Percentiles rank a stretch among this genome's conserved stretches.
Evolutionary conservation across 2,797 vertebrate genomes (phyloP).

Genomic region (Centropyge bicolor): DNA sequence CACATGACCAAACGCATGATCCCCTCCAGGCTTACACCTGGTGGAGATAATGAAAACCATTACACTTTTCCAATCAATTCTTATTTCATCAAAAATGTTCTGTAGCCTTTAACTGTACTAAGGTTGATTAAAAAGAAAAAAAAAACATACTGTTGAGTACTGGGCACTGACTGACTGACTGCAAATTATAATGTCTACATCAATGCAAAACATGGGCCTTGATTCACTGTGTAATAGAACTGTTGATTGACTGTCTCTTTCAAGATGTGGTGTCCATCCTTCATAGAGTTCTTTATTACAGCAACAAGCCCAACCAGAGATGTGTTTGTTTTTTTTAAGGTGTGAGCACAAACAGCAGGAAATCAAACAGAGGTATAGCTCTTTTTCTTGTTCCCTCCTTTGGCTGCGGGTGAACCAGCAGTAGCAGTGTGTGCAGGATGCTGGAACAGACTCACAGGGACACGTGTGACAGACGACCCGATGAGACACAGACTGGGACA

Average conservation of each 20-base stretch:
- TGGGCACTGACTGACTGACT: neutral
- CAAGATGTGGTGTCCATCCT: slow-evolving; percentile 16
- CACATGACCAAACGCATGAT: too few relatives aligned
- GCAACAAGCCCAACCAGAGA: slow-evolving; percentile 10
- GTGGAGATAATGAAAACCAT: neutral
- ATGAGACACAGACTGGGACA: slow-evolving; percentile 62
- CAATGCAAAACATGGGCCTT: slow-evolving; percentile 10
- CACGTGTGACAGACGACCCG: slow-evolving; percentile 51
- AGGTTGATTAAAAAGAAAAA: slow-evolving; percentile 9
- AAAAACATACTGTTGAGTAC: neutral
- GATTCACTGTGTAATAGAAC: slow-evolving; percentile 5
- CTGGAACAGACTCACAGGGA: slow-evolving; percentile 45
- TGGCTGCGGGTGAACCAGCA: slow-evolving; percentile 22
- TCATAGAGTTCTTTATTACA: slow-evolving; percentile 26
- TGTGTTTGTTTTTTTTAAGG: slow-evolving; percentile 10
- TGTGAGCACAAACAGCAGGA: slow-evolving; percentile 50
- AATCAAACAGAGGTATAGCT: slow-evolving; percentile 20
- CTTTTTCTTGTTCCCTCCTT: slow-evolving; percentile 29
- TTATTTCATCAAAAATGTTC: neutral
- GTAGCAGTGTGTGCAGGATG: slow-evolving; percentile 1
- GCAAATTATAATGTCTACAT: slow-evolving; percentile 26
- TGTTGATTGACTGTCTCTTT: slow-evolving; percentile 3
- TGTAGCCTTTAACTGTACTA: neutral
- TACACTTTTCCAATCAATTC: neutral
- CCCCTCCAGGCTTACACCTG: too few relatives aligned